Evolutionary conservation across 2,888 invertebrate species (phyloP), one percentile per base, ranked within the genome.

Genomic region (Pseudoips prasinana): DNA sequence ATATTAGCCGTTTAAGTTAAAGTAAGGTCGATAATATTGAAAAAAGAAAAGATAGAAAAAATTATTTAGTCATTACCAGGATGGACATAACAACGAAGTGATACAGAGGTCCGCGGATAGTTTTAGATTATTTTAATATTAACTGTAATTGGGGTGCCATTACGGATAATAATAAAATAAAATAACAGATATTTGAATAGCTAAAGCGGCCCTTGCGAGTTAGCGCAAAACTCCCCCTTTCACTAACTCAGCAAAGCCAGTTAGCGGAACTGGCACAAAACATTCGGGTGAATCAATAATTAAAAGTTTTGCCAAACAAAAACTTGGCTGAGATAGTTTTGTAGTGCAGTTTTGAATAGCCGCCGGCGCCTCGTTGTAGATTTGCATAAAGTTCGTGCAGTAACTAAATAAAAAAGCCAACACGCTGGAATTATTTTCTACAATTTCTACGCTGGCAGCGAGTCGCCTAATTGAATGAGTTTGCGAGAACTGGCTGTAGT

Each of bases 251-350:
- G 29, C 26, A 35, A 35, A 22, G 22, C 17, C 27, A 35, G 17
- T 25, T 30, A 28, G 8, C 23, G 22, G 10, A 38, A 38, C 34
- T 24, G 3, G 27, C 10, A 25, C 37, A 42, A 51, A 45, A 38
- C 38, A 38, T 42, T 53, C 40, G 29, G 30, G 20, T 9, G 46
- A 52, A 54, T 57, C 58, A 55, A 64, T 64, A 62, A 59, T 65
- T 65, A 62, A 70, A 65, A 68, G 58, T 64, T 68, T 52, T 4
- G 6, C 29, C 19, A 10, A 38, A 37, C 34, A 43, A 39, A 53
- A 60, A 54, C 52, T 53, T 52, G 0, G 18, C 18, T 22, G 39
- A 37, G 33, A 53, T 40, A 47, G 59, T 40, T 58, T 58, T 36
- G 30, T 18, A 25, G 29, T 33, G 10, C 29, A 33, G 20, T 36